Conservation (phyloP, 1,140 invertebrate species). For the Rhizoglyphus robini region DNA sequence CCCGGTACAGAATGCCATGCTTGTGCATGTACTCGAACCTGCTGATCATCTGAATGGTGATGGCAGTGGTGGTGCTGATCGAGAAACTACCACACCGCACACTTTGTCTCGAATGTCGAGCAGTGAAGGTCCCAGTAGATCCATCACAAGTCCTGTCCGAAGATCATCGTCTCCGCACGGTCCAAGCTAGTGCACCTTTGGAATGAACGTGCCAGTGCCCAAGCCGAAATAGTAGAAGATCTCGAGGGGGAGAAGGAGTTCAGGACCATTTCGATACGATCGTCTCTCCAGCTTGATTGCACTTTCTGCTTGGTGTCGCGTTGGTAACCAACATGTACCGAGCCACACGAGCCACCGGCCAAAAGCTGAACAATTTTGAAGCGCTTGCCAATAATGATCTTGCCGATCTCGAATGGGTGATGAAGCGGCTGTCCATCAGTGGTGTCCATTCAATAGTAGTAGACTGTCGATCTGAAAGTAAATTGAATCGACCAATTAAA, state of each 20-base stretch:
- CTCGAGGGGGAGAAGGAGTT: constrained; percentile 19
- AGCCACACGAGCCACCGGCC: constrained; percentile 9
- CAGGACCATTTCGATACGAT: not conserved
- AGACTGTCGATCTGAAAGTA: no score
- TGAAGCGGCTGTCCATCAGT: no score
- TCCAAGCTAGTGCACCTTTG: constrained; percentile 9
- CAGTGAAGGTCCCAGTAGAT: constrained; percentile 27
- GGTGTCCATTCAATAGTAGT: no score
- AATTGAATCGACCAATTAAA: no score
- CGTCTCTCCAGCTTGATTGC: constrained; percentile 22
- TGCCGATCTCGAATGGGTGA: not conserved
- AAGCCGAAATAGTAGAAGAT: constrained; percentile 20
- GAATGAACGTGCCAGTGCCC: constrained; percentile 10
- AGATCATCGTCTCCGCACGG: not conserved
- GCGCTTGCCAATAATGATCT: not conserved
- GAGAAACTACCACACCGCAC: constrained; percentile 26
- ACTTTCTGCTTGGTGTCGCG: not conserved
- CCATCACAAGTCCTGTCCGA: constrained; percentile 26
- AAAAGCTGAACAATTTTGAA: not conserved
- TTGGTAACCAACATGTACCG: constrained; percentile 13
- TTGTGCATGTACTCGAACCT: constrained; percentile 17
- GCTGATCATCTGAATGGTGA: constrained; percentile 24
- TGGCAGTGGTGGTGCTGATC: constrained; percentile 24
- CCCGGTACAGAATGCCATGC: constrained; percentile 25
- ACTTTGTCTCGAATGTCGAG: constrained; percentile 27